These are phyloP conservation scores for Oryzias curvinotus DNA, from an alignment of 2,113 vertebrate genomes.

Conservation along the genomic window DNA sequence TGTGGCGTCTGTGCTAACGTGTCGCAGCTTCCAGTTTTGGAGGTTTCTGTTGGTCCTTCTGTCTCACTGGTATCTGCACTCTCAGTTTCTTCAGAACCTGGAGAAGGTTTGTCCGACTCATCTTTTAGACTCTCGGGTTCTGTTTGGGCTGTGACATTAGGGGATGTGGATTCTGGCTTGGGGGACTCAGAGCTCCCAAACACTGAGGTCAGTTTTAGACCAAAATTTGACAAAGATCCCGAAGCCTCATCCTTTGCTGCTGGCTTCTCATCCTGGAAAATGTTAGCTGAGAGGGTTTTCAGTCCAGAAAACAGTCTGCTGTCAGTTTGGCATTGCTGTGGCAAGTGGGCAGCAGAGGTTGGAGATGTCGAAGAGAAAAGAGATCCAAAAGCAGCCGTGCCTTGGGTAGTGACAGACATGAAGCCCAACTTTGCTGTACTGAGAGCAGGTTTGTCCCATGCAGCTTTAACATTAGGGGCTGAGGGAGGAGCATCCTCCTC, in stretches of 20 bases:
- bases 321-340: slow-evolving; percentile 57
- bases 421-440: slow-evolving; percentile 79
- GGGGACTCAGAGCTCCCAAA: slow-evolving; percentile 73
- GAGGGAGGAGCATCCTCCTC: slow-evolving; percentile 30
- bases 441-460: slow-evolving; percentile 79
- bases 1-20: slow-evolving; percentile 44
- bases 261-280: slow-evolving; percentile 84
- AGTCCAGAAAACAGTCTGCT: slow-evolving; percentile 83
- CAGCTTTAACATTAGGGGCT: slow-evolving; percentile 58
- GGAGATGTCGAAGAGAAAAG: slow-evolving; percentile 78
- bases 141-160: slow-evolving; percentile 33
- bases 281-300: slow-evolving; percentile 83
- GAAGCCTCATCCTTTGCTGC: slow-evolving; percentile 59
- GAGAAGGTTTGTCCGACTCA: slow-evolving; percentile 51
- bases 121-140: slow-evolving; percentile 39
- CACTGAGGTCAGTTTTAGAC: slow-evolving; percentile 82
- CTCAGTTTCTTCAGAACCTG: slow-evolving; percentile 62
- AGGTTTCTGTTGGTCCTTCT: slow-evolving; percentile 60
- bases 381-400: slow-evolving; percentile 80
- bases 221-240: slow-evolving; percentile 76
- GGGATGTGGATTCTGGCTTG: slow-evolving; percentile 52
- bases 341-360: slow-evolving; percentile 40
- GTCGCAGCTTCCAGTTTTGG: slow-evolving; percentile 66
- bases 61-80: slow-evolving; percentile 68
- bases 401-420: slow-evolving; percentile 75